phyloP scores from a whole-genome alignment of 2,797 vertebrate species.

The Intellagama lesueurii region DNA sequence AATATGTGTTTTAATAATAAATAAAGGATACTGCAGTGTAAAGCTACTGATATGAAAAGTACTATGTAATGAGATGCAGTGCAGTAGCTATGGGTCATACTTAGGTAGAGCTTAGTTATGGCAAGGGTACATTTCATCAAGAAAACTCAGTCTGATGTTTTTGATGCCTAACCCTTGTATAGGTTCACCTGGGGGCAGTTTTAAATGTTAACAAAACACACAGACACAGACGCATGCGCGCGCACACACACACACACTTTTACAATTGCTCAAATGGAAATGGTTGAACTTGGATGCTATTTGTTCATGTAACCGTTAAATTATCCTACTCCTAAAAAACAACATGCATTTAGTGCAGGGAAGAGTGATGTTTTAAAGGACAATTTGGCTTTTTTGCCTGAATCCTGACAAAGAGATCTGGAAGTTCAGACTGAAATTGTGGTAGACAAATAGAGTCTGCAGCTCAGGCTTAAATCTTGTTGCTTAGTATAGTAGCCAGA shows the following conservation, averaged over 20 bases:
- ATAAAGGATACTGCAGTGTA: slow-evolving; percentile 29
- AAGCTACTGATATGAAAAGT: slow-evolving; percentile 36
- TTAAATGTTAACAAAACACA: not conserved
- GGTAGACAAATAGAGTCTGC: not conserved
- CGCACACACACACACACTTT: not conserved
- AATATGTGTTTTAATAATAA: slow-evolving; percentile 23
- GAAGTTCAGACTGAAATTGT: not conserved
- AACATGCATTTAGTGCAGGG: no score
- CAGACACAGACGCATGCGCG: no score
- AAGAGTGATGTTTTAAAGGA: no score
- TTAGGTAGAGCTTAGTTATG: not conserved
- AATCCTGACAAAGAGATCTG: not conserved
- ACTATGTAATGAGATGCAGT: not conserved
- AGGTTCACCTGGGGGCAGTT: not conserved
- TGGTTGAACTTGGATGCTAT: not conserved
- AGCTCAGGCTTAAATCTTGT: not conserved
- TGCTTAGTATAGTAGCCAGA: no score
- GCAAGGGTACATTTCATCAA: not conserved
- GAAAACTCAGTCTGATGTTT: not conserved
- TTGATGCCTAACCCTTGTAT: not conserved
- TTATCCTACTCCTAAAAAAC: no score
- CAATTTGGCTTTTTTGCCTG: no score
- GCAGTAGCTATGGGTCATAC: slow-evolving; percentile 10
- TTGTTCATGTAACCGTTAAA: no score
- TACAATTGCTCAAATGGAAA: not conserved